Base-by-base conservation (phyloP, 2,797 vertebrate species). In the Cossypha dichroa region DNA sequence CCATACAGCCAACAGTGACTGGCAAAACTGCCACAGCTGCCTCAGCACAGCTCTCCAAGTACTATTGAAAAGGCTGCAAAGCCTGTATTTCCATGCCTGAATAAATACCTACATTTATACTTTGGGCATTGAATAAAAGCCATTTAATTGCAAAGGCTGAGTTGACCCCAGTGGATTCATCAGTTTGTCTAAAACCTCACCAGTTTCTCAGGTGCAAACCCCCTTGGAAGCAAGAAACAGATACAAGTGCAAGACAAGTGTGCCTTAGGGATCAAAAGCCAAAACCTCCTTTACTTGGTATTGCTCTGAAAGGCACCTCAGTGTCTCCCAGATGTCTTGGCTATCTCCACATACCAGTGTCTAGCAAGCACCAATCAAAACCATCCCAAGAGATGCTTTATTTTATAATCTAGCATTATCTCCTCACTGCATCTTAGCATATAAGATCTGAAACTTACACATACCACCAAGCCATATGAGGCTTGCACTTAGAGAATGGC, bases 401-500 rank as follows among this genome's bases (percentile, higher is more conserved):
- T 84, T 76, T 93, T 70, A 28, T 41, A 84, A 45, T 45, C 55
- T 55, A 84, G 28, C 15, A 16, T 46, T 86, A 81, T 63, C 49
- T 94, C 28, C 51, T 51, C 11, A 1, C 28, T 89, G 34, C 67
- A 91, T 78, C 64, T 82, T 31, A 38, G 38, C 25, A 13, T 29
- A 2, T 11, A 67, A n/a, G 49, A 87, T 38, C 46, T 40, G 46
- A 79, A 83, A 73, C 19, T 63, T 69, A 63, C 1, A 70, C 11
- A 40, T 43, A 41, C 31, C 40, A 78, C 48, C 4, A 5, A 43
- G 40, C 69, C 26, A 36, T 58, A 62, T 5, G 33, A 91, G 34
- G 36, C 33, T 77, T 91, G 78, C 67, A 81, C 51, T 94, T 96
- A 48, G 43, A 83, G 45, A 88, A 73, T 89, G 93, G 91, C 91